Evolutionary conservation across 2,113 vertebrate genomes (phyloP), one percentile per base, ranked within the genome.

Genomic region (Corydoras sp.): DNA sequence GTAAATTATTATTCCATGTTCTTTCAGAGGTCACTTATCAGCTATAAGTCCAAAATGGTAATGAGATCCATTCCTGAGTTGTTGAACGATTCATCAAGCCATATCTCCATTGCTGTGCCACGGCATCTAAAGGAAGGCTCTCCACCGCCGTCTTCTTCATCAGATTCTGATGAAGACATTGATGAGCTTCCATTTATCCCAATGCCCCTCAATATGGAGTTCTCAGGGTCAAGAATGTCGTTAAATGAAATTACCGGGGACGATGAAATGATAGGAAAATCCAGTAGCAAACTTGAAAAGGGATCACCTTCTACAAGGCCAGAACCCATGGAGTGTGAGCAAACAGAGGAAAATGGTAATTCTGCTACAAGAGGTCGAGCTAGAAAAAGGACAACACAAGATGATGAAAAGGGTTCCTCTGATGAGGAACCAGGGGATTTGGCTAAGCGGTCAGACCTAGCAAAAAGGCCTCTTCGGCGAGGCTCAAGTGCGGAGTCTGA

Each of bases 11-110:
- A 11, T 61, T 59, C 32, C 5, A 59, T 53, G 0, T 43, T 18
- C 72, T 75, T 82, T 62, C 81, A 99, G 97, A 92, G 95, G 65
- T 99, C 95, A 0, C 90, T 98, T 69, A 94, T 98, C 87, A 96
- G 91, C 87, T 99, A 97, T 83, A 99, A 99, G 83, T 98, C 96
- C 79, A 95, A 96, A 80, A 94, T 99, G 94, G 93, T 96, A 72
- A 90, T 97, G 87, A 90, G 95, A 64, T 93, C 96, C 0, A 95
- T 99, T 80, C 92, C 94, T 0, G 95, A 97, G 79, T 81, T 99
- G 73, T 85, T 98, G 64, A 92, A 95, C 65, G 95, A 97, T 68
- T 91, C 92, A 0, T 92, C 92, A 7, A 94, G 90, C 80, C 93
- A 96, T 68, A 91, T 94, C 65, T 97, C 94, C 81, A 95, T 99